Percentiles rank a stretch among this genome's conserved stretches.
phyloP scores from a whole-genome alignment of 2,797 vertebrate genomes.

The Benthosema pterotum region DNA sequence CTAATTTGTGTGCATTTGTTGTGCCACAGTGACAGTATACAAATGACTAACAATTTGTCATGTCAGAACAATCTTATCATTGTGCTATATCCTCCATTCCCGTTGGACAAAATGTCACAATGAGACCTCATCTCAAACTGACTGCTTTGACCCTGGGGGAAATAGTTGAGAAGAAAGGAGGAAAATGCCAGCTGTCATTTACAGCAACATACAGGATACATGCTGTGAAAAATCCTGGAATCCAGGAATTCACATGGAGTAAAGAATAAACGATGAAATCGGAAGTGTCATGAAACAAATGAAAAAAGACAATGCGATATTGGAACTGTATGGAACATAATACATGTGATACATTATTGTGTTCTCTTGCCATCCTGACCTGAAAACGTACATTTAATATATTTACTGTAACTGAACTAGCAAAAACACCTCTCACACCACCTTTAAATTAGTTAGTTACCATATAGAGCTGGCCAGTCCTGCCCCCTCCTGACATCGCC shows the following conservation, averaged over 20 bases:
- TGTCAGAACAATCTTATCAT: constrained; percentile 28
- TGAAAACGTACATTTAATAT: no score
- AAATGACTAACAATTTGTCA: constrained; percentile 14
- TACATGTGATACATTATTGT: no score
- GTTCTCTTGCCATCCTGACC: no score
- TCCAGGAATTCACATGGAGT: no score
- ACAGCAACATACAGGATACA: not conserved
- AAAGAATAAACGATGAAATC: no score
- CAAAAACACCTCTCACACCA: not conserved
- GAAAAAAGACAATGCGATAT: not conserved
- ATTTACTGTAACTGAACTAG: no score
- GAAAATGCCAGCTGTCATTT: not conserved
- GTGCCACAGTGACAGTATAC: no score
- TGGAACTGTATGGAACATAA: not conserved
- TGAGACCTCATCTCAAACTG: constrained; percentile 9
- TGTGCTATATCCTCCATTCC: not conserved
- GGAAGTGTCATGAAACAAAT: not conserved
- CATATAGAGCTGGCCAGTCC: no score
- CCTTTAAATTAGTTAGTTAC: no score
- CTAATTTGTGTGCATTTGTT: no score
- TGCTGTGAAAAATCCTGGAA: not conserved
- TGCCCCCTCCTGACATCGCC: no score
- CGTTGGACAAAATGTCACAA: constrained; percentile 26
- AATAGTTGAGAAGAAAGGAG: not conserved
- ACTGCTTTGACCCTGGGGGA: constrained; percentile 13